Evolutionary conservation across 2,888 invertebrate species (phyloP).

Genomic region (Vesta saturnalis): DNA sequence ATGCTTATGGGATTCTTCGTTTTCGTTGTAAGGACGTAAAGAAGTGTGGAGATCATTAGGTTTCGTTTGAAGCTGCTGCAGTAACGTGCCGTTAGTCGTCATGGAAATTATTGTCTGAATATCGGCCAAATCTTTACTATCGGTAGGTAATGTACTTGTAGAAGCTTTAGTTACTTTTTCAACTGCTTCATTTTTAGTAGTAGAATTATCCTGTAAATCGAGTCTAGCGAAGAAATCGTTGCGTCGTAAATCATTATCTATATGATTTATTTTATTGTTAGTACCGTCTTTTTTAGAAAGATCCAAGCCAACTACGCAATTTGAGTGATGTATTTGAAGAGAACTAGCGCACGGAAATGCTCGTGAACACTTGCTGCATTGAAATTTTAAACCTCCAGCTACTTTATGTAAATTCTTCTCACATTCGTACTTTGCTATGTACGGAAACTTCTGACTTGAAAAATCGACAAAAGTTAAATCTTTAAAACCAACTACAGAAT

Average conservation of each 20-base stretch:
- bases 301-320: constrained; percentile 61
- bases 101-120: constrained; percentile 86
- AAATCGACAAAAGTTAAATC: constrained; percentile 84
- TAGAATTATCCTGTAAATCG: constrained; percentile 78
- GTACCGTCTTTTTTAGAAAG: constrained; percentile 48
- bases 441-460: constrained; percentile 80
- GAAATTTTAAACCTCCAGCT: constrained; percentile 67
- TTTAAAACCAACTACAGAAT: constrained; percentile 72
- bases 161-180: constrained; percentile 49
- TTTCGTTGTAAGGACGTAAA: constrained; percentile 31
- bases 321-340: constrained; percentile 73
- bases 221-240: constrained; percentile 86
- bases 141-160: constrained; percentile 49
- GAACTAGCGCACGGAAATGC: constrained; percentile 78
- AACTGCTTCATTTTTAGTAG: constrained; percentile 46
- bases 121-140: constrained; percentile 82
- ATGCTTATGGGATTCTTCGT: constrained; percentile 45
- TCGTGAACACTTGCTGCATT: constrained; percentile 75
- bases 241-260: constrained; percentile 71
- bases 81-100: constrained; percentile 74
- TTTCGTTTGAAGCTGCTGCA: constrained; percentile 69
- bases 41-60: constrained; percentile 59
- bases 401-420: constrained; percentile 74
- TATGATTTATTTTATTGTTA: constrained; percentile 49
- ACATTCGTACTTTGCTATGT: constrained; percentile 78